Percentiles rank a stretch among this genome's conserved stretches.
These are phyloP conservation scores for Dicyrtomina minuta DNA, from an alignment of 2,888 invertebrate genomes.

Conservation along the genomic window DNA sequence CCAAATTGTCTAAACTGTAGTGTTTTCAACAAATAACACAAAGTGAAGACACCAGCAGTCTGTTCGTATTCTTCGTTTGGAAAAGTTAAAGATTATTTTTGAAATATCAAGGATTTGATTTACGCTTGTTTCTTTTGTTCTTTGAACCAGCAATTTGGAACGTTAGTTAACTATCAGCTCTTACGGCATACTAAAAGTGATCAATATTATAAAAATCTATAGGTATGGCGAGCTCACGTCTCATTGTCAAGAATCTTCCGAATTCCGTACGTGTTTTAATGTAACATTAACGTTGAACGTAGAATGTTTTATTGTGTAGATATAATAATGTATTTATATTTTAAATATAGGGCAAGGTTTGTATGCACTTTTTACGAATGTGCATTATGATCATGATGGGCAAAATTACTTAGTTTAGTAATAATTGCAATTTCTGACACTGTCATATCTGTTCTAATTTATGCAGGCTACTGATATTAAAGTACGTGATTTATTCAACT, in stretches of 20 bases:
- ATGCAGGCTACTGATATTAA: slow-evolving; percentile 76
- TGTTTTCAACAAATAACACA: no score
- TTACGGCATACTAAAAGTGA: no score
- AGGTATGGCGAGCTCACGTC: slow-evolving; percentile 68
- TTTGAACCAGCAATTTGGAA: no score
- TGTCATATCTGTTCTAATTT: background rate
- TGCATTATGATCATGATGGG: no score
- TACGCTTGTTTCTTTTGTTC: no score
- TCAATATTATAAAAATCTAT: no score
- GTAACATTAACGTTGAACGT: background rate
- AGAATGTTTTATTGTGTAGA: background rate
- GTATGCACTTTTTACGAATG: background rate
- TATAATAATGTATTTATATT: background rate
- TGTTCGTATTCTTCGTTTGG: no score
- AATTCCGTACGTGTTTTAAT: slow-evolving; percentile 67
- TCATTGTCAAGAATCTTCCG: slow-evolving; percentile 88
- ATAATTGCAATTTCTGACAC: background rate
- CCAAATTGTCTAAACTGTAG: no score
- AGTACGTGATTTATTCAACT: slow-evolving; percentile 72
- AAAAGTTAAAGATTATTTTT: no score
- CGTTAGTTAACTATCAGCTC: no score
- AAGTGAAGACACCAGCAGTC: no score
- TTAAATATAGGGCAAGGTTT: background rate
- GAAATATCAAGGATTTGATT: no score
- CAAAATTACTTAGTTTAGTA: background rate